Evolutionary conservation across 2,888 invertebrate species (phyloP).

Genomic region (Heterodera filipjevi): DNA sequence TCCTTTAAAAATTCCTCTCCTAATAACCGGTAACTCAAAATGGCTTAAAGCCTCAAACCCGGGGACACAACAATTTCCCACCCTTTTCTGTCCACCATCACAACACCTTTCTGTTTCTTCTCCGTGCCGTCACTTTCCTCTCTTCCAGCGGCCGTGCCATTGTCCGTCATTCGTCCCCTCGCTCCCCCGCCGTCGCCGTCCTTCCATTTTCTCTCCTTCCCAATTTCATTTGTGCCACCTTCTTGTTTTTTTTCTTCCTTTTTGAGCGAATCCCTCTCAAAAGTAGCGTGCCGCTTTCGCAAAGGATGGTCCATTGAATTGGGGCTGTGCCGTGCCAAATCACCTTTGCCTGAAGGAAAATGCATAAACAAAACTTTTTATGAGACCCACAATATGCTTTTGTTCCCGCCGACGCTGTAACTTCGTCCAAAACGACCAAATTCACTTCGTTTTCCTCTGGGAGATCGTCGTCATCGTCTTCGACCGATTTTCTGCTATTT

Average conservation of each 20-base stretch:
- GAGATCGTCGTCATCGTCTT: constrained; percentile 54
- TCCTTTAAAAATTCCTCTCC: too few species aligned
- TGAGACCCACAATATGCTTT: constrained; percentile 13
- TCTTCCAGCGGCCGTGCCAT: neutral
- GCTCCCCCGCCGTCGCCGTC: neutral
- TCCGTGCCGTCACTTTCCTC: neutral
- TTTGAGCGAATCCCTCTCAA: constrained; percentile 18
- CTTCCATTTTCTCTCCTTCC: neutral
- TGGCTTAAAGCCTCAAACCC: too few species aligned
- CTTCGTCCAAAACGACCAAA: constrained; percentile 60
- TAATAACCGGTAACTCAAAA: too few species aligned
- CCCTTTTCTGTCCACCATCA: neutral
- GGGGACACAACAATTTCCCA: too few species aligned
- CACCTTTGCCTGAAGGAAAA: constrained; percentile 25
- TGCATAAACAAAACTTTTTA: neutral
- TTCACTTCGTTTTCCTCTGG: constrained; percentile 58
- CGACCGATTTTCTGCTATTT: constrained; percentile 11
- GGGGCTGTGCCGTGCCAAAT: constrained; percentile 35
- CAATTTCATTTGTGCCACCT: neutral
- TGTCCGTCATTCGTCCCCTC: neutral
- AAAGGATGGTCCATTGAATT: constrained; percentile 12
- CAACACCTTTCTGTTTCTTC: neutral
- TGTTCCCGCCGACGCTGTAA: constrained; percentile 38
- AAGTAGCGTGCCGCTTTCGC: constrained; percentile 31
- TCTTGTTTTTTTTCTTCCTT: neutral